Percentiles rank a stretch among this genome's conserved stretches.
phyloP scores from a whole-genome alignment of 2,888 invertebrate genomes.

The Diarsia brunnea region DNA sequence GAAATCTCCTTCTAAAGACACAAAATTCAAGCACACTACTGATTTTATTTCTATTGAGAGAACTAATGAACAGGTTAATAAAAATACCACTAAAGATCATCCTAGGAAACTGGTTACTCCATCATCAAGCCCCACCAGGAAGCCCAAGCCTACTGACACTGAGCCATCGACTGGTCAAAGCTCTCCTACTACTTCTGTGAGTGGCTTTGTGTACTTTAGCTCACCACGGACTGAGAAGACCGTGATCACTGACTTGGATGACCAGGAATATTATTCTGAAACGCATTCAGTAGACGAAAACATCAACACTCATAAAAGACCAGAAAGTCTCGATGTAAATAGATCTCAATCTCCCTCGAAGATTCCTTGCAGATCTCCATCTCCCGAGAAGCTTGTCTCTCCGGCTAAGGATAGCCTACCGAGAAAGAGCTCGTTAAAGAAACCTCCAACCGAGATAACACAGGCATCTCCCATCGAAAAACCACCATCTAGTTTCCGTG shows the following conservation, averaged over 20 bases:
- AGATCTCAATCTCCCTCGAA: slow-evolving; percentile 83
- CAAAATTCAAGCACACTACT: slow-evolving; percentile 75
- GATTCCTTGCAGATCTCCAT: slow-evolving; percentile 85
- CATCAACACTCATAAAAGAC: slow-evolving; percentile 64
- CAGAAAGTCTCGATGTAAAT: slow-evolving; percentile 71
- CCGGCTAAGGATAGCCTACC: slow-evolving; percentile 81
- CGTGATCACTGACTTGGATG: slow-evolving; percentile 83
- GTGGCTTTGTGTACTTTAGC: slow-evolving; percentile 88
- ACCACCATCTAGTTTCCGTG: slow-evolving; percentile 83
- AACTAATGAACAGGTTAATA: slow-evolving; percentile 78
- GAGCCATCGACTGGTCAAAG: slow-evolving; percentile 86
- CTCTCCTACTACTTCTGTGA: slow-evolving; percentile 90
- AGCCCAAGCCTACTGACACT: slow-evolving; percentile 78
- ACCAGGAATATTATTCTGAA: slow-evolving; percentile 72
- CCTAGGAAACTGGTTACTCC: slow-evolving; percentile 86
- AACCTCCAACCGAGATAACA: slow-evolving; percentile 76
- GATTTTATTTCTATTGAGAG: slow-evolving; percentile 82
- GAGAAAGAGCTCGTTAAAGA: slow-evolving; percentile 87
- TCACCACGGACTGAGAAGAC: slow-evolving; percentile 78
- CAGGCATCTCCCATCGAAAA: slow-evolving; percentile 82
- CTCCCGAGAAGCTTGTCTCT: slow-evolving; percentile 80
- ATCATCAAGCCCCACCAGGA: slow-evolving; percentile 88
- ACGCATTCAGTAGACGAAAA: slow-evolving; percentile 68
- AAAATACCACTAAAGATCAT: slow-evolving; percentile 74
- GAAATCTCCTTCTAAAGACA: slow-evolving; percentile 75